These are phyloP conservation scores for Synanthedon myopaeformis DNA, from an alignment of 2,888 invertebrate genomes.

Conservation along the genomic window DNA sequence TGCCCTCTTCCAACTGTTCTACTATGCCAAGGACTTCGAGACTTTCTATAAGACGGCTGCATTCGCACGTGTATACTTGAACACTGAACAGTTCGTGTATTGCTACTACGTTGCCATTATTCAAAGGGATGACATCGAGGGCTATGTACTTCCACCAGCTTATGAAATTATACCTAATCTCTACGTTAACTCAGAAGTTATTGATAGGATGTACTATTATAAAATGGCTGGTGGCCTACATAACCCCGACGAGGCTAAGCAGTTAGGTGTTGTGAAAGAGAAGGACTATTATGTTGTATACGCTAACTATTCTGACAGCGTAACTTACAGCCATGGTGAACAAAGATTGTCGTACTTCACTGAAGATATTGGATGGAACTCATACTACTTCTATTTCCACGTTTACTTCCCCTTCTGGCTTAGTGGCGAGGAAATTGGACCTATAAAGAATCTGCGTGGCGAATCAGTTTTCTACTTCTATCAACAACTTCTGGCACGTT, in stretches of 20 bases:
- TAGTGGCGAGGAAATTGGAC: conserved; percentile 56
- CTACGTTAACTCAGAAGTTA: conserved; percentile 71
- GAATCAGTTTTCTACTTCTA: conserved; percentile 75
- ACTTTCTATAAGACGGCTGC: conserved; percentile 71
- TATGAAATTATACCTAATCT: conserved; percentile 76
- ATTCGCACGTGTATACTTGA: conserved; percentile 68
- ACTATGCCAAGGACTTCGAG: conserved; percentile 71
- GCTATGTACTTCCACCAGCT: conserved; percentile 73
- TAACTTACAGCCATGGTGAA: conserved; percentile 66
- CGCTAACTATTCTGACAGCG: conserved; percentile 70
- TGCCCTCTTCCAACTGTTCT: conserved; percentile 68
- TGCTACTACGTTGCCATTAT: conserved; percentile 70
- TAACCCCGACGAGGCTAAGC: conserved; percentile 30
- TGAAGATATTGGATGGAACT: conserved; percentile 77
- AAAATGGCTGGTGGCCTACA: conserved; percentile 46
- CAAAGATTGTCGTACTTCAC: conserved; percentile 75
- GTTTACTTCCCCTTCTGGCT: conserved; percentile 74
- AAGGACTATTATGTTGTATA: conserved; percentile 58
- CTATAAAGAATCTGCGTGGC: conserved; percentile 70
- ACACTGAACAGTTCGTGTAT: conserved; percentile 74
- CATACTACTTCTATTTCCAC: conserved; percentile 76
- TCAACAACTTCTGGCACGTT: conserved; percentile 76
- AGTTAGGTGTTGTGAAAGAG: conserved; percentile 48
- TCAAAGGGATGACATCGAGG: conserved; percentile 69
- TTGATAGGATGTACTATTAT: conserved; percentile 47